Evolutionary conservation across 2,888 invertebrate genomes (phyloP).

Genomic region (Hirudinaria manillensis): DNA sequence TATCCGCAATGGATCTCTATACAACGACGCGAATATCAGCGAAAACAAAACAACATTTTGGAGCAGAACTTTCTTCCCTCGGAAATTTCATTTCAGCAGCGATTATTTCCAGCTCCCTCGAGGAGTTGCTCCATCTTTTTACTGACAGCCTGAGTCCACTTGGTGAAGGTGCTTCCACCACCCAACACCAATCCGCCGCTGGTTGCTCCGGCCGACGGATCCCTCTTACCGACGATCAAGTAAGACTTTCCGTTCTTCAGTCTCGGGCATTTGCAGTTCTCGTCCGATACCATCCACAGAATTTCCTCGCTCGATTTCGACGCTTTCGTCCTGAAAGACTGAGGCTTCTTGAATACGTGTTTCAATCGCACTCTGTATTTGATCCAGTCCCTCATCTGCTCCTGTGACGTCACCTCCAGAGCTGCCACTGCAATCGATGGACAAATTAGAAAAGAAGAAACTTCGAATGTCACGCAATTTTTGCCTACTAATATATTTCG

Average conservation of each 20-base stretch:
- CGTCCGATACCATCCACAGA: neutral
- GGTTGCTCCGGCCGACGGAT: neutral
- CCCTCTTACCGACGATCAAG: neutral
- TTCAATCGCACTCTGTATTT: slow-evolving; percentile 11
- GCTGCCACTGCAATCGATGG: slow-evolving; percentile 2
- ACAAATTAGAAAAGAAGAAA: neutral
- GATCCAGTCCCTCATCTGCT: neutral
- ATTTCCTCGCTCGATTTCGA: neutral
- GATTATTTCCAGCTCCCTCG: neutral
- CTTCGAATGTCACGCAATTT: neutral
- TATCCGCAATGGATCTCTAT: too few species aligned
- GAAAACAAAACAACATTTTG: too few species aligned
- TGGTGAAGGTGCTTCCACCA: neutral
- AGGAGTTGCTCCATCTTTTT: slow-evolving; percentile 2
- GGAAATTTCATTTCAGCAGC: slow-evolving; percentile 11
- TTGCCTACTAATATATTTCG: too few species aligned
- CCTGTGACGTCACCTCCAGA: slow-evolving; percentile 2
- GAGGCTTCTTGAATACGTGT: neutral
- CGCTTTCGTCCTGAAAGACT: neutral
- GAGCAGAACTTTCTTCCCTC: too few species aligned
- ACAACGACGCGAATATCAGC: too few species aligned
- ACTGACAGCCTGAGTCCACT: neutral
- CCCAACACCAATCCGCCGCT: neutral
- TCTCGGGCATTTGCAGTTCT: slow-evolving; percentile 2
- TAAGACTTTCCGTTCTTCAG: neutral